Conservation (phyloP, 1,140 invertebrate species). For the Rhopalosiphum maidis region DNA sequence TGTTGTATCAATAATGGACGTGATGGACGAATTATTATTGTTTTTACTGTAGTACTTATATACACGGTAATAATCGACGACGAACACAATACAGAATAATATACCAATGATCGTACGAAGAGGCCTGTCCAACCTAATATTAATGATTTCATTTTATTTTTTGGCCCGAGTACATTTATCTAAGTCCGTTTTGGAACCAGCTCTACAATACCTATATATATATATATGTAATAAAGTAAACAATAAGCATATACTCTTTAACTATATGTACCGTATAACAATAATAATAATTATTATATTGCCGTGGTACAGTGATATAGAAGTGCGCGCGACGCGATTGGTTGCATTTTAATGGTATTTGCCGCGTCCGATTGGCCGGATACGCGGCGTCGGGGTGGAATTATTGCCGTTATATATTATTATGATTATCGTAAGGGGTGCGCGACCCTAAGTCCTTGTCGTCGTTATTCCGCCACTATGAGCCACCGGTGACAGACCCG, state of each 20-base stretch:
- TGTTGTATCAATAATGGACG: not conserved
- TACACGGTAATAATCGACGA: not conserved
- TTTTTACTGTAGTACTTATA: not conserved
- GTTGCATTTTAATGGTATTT: slow-evolving; percentile 54
- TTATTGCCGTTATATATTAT: slow-evolving; percentile 58
- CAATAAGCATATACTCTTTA: not conserved
- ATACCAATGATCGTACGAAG: not conserved
- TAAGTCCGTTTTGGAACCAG: not conserved
- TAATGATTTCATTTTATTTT: not conserved
- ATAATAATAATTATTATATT: not conserved
- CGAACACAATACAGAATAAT: not conserved
- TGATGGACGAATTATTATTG: not conserved
- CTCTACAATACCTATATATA: not conserved
- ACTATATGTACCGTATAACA: not conserved
- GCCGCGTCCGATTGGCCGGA: slow-evolving; percentile 57
- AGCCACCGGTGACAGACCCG: slow-evolving; percentile 50
- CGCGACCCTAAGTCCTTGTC: slow-evolving; percentile 35
- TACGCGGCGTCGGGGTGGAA: slow-evolving; percentile 47
- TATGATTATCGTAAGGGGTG: slow-evolving; percentile 46
- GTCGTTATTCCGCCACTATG: slow-evolving; percentile 37
- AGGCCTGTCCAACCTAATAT: not conserved
- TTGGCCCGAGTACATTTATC: not conserved
- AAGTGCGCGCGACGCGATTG: slow-evolving; percentile 7
- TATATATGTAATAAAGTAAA: not conserved
- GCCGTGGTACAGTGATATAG: not conserved